phyloP scores from a whole-genome alignment of 2,888 invertebrate genomes.

The Siphlonurus alternatus region DNA sequence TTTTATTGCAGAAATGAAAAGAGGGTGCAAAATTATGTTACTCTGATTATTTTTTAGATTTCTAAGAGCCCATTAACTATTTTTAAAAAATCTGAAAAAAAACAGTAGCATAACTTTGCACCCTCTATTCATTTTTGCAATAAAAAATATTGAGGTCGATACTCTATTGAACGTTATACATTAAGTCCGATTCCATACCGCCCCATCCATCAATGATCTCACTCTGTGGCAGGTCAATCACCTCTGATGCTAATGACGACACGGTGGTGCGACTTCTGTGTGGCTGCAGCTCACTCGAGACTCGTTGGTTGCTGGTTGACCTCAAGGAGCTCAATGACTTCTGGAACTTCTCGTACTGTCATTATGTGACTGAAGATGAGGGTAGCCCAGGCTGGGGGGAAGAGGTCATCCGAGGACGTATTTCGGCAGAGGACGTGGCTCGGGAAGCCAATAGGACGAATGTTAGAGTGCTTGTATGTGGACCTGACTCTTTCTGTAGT shows the following conservation, averaged over 20 bases:
- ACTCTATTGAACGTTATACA: too few species aligned
- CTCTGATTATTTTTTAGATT: too few species aligned
- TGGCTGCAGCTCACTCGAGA: constrained; percentile 37
- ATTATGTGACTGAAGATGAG: not conserved
- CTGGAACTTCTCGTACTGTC: constrained; percentile 56
- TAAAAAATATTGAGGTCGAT: too few species aligned
- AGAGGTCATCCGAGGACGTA: not conserved
- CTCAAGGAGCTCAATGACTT: constrained; percentile 37
- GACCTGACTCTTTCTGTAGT: not conserved
- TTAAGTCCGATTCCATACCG: too few species aligned
- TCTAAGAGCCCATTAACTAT: too few species aligned
- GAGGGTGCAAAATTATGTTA: too few species aligned
- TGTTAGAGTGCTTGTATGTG: not conserved
- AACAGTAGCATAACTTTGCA: too few species aligned
- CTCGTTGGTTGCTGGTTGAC: constrained; percentile 42
- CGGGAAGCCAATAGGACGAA: not conserved
- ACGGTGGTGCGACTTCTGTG: constrained; percentile 42
- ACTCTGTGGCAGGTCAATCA: too few species aligned
- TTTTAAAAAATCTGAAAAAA: too few species aligned
- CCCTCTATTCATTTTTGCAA: too few species aligned
- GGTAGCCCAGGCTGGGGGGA: not conserved
- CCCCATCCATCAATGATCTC: too few species aligned
- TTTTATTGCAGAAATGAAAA: too few species aligned
- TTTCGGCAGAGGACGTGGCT: not conserved
- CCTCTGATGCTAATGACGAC: constrained; percentile 50